Evolutionary conservation across 2,888 invertebrate genomes (phyloP).

Genomic region (Acholoe squamosa): DNA sequence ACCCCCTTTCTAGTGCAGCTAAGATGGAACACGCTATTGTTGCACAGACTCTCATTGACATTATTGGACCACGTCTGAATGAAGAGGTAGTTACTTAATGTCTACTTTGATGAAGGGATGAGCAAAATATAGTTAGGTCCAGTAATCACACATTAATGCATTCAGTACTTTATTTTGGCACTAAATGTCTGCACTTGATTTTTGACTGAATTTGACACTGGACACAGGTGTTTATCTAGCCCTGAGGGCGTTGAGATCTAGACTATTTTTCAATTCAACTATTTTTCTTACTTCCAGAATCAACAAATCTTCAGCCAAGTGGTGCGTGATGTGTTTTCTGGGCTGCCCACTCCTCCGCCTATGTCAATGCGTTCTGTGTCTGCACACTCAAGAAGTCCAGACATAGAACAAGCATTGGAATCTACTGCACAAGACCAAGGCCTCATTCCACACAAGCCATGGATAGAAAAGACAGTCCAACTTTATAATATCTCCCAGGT

Average conservation of each 20-base stretch:
- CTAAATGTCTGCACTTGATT: no score
- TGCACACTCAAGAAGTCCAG: slow-evolving; percentile 74
- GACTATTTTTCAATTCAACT: neutral
- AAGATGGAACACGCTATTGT: slow-evolving; percentile 82
- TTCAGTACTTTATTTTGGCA: no score
- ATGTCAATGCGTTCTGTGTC: slow-evolving; percentile 69
- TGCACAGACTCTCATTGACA: slow-evolving; percentile 80
- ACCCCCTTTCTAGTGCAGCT: slow-evolving; percentile 80
- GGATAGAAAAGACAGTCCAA: slow-evolving; percentile 81
- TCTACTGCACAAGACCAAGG: slow-evolving; percentile 76
- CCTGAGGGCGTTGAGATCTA: no score
- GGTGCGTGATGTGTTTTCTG: slow-evolving; percentile 80
- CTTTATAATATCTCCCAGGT: slow-evolving; percentile 80
- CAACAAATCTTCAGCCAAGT: slow-evolving; percentile 78
- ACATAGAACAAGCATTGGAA: slow-evolving; percentile 78
- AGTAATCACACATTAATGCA: no score
- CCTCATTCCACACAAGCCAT: slow-evolving; percentile 80
- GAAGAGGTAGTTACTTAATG: slow-evolving; percentile 73
- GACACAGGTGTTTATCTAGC: no score
- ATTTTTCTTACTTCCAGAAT: slow-evolving; percentile 71
- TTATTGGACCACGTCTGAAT: slow-evolving; percentile 79
- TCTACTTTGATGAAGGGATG: neutral
- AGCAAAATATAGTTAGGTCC: no score
- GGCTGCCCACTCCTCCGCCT: slow-evolving; percentile 76
- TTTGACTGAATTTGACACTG: no score